These are phyloP conservation scores for Danio tinwini DNA, from an alignment of 2,797 vertebrate genomes.

Conservation along the genomic window DNA sequence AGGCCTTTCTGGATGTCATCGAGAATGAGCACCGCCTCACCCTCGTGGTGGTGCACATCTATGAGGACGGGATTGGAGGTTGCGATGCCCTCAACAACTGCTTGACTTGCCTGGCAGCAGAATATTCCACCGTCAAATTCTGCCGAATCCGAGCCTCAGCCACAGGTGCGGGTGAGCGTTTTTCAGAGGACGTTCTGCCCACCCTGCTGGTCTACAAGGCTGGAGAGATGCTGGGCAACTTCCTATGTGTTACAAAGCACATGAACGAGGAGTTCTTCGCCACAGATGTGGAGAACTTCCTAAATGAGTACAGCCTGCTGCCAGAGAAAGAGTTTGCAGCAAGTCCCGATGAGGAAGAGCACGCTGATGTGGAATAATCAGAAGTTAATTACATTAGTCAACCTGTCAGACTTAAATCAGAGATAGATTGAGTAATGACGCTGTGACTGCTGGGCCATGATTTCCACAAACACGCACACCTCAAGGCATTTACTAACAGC, in stretches of 20 bases:
- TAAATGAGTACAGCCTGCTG: conserved; percentile 94
- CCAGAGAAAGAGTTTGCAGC: conserved; percentile 86
- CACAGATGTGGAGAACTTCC: conserved; percentile 91
- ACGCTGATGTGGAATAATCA: conserved; percentile 71
- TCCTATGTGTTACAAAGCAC: conserved; percentile 88
- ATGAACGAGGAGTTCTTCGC: conserved; percentile 93
- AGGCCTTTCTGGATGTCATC: conserved; percentile 87
- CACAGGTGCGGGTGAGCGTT: conserved; percentile 90
- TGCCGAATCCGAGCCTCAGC: conserved; percentile 91
- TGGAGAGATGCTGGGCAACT: conserved; percentile 95
- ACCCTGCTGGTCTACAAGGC: conserved; percentile 92
- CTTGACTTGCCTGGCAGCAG: conserved; percentile 85
- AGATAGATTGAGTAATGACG: conserved; percentile 10
- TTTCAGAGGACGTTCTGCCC: conserved; percentile 89
- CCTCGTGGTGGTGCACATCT: conserved; percentile 92
- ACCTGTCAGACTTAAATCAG: conserved; percentile 4
- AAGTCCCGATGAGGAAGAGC: conserved; percentile 74
- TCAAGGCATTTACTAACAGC: conserved; percentile 1
- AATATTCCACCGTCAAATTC: conserved; percentile 92
- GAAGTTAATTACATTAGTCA: not conserved
- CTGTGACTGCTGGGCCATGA: not conserved
- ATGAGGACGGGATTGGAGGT: conserved; percentile 85
- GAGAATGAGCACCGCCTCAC: conserved; percentile 92
- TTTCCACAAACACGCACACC: not conserved
- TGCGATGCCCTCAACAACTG: conserved; percentile 91